Conservation (phyloP, 2,113 vertebrate species). For the Cyprichromis sp. region DNA sequence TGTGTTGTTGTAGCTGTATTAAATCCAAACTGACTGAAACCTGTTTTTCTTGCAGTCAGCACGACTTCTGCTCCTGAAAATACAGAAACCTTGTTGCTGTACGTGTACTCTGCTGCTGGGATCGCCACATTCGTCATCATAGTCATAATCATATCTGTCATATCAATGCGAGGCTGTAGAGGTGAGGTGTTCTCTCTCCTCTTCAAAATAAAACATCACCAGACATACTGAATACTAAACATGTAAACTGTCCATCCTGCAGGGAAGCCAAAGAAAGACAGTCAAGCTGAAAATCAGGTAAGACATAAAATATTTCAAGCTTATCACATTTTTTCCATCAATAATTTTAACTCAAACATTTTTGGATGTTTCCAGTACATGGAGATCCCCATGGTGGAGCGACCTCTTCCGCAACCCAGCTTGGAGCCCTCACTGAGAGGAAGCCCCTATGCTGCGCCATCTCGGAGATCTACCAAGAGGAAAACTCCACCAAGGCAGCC, state of each 20-base stretch:
- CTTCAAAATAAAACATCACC: background rate
- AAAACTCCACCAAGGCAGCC: background rate
- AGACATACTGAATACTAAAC: accelerated
- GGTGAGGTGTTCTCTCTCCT: background rate
- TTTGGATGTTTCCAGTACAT: slow-evolving; percentile 24
- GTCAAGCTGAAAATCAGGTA: background rate
- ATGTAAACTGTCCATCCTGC: background rate
- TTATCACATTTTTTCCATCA: background rate
- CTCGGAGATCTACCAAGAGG: background rate
- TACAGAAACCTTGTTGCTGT: background rate
- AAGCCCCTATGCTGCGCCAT: background rate
- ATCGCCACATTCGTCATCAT: slow-evolving; percentile 17
- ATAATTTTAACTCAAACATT: background rate
- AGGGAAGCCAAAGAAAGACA: background rate
- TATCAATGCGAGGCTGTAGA: slow-evolving; percentile 22
- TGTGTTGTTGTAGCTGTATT: background rate
- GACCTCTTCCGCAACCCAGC: background rate
- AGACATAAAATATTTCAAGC: background rate
- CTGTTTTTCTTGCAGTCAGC: background rate
- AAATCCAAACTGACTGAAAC: background rate
- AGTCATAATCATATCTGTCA: slow-evolving; percentile 34
- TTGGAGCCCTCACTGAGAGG: background rate
- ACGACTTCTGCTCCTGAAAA: accelerated
- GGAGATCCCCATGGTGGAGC: background rate
- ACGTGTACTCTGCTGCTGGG: slow-evolving; percentile 42